Evolutionary conservation across 2,113 vertebrate species (phyloP).

Genomic region (Oncorhynchus nerka): DNA sequence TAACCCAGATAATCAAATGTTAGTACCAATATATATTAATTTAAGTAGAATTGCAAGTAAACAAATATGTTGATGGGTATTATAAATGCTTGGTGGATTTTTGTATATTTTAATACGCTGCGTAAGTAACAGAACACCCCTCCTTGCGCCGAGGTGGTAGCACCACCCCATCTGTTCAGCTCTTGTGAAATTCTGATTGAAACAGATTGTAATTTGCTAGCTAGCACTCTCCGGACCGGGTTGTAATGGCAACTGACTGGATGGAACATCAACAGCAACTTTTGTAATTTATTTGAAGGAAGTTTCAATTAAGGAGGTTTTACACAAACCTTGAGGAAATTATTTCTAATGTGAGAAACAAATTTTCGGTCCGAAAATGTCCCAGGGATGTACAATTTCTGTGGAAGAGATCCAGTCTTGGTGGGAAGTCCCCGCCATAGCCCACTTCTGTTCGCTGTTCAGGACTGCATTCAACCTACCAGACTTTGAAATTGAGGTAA

Average conservation of each 20-base stretch:
- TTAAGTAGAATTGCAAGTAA: fast-evolving
- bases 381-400: slow-evolving; percentile 77
- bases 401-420: slow-evolving; percentile 92
- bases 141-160: slow-evolving; percentile 49
- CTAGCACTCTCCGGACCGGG: slow-evolving; percentile 35
- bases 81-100: fast-evolving
- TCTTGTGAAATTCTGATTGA: slow-evolving; percentile 65
- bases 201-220: slow-evolving; percentile 61
- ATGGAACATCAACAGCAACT: slow-evolving; percentile 51
- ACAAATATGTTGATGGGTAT: fast-evolving
- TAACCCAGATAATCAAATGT: background rate
- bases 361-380: slow-evolving; percentile 65
- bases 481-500: slow-evolving; percentile 98
- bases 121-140: slow-evolving; percentile 6
- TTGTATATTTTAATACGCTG: background rate
- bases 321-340: slow-evolving; percentile 22
- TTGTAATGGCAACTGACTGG: slow-evolving; percentile 64
- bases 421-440: slow-evolving; percentile 97
- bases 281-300: slow-evolving; percentile 52
- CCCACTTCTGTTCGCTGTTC: slow-evolving; percentile 96
- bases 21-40: fast-evolving
- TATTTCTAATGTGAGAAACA: slow-evolving; percentile 71
- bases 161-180: slow-evolving; percentile 74
- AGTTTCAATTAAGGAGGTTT: slow-evolving; percentile 30
- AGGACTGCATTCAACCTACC: slow-evolving; percentile 92